These are phyloP conservation scores for Myotis pilosus DNA, from an alignment of 2,797 vertebrate genomes.

Conservation along the genomic window DNA sequence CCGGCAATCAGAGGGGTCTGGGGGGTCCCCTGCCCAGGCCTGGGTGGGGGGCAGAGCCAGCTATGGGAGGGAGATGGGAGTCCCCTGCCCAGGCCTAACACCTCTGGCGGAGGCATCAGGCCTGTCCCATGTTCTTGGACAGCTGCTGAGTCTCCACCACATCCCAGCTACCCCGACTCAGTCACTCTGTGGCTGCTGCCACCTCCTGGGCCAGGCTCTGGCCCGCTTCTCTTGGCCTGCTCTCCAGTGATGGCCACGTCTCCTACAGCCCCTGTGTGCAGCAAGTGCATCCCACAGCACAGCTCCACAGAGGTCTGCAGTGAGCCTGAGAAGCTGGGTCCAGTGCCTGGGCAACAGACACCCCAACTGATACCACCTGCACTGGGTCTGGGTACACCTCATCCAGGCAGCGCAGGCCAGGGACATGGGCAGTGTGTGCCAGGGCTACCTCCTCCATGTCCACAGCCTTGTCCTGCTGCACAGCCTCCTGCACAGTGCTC, in stretches of 20 bases:
- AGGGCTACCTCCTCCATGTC: conserved; percentile 88
- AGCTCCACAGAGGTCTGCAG: conserved; percentile 91
- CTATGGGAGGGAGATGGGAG: too few relatives aligned
- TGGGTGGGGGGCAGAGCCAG: too few relatives aligned
- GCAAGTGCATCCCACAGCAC: conserved; percentile 96
- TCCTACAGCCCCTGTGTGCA: conserved; percentile 87
- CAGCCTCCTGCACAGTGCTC: conserved; percentile 81
- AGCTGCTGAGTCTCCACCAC: conserved; percentile 82
- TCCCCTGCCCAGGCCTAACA: too few relatives aligned
- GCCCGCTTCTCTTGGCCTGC: conserved; percentile 91
- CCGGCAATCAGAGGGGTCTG: too few relatives aligned
- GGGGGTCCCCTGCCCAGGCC: too few relatives aligned
- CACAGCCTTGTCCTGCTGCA: conserved; percentile 85
- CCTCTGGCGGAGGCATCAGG: too few relatives aligned
- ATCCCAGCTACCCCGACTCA: conserved; percentile 76
- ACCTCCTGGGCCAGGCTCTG: conserved; percentile 86
- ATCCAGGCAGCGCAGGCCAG: conserved; percentile 88
- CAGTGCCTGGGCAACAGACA: conserved; percentile 85
- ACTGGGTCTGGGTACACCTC: conserved; percentile 97
- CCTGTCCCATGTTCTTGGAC: conserved; percentile 89
- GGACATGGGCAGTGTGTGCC: conserved; percentile 81
- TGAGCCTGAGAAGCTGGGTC: conserved; percentile 55
- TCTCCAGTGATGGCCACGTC: conserved; percentile 91
- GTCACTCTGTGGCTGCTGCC: conserved; percentile 85
- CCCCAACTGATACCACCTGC: conserved; percentile 91